Base-by-base conservation (phyloP, 1,140 invertebrate species). In the Physella acuta region DNA sequence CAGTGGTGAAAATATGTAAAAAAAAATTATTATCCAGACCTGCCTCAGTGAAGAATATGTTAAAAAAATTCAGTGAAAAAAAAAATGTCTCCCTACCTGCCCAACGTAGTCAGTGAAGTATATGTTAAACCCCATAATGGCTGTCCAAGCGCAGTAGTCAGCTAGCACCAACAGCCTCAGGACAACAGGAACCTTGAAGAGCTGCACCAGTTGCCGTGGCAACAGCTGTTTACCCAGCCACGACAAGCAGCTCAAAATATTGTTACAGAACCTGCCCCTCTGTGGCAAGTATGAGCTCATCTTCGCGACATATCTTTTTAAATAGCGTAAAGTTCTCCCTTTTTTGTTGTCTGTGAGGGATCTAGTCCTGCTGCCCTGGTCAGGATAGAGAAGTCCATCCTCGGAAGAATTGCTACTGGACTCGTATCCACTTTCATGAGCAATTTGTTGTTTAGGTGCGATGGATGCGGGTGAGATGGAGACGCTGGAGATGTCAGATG, bases 101-200 rank as follows among this genome's bases (percentile, higher is more conserved):
- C 85, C 87, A 14, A 87, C 84, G 80, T 82, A 88, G 76, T 88
- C 86, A n/a, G 87, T 86, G 74, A 84, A 88, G 73, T 87, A 88
- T 64, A 87, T 80, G 62, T 84, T 84, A 75, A 87, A 86, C 65
- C 85, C 81, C 83, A 86, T 85, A 26, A 87, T 75, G 16, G 83
- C 85, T 53, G 86, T 85, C 84, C 84, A 85, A 68, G 78, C 78
- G 66, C 76, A 85, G 74, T 84, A 84, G 60, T 84, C 79, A 26
- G 82, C 82, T 3, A 80, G 34, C 2, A 76, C 78, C 37, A 88
- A 72, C 20, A 79, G 73, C 58, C 79, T 74, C 3, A 88, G 75
- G 0, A 85, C 83, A 30, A 72, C 51, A 0, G 87, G 86, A 26
- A 87, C 73, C 24, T 79, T 71, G 30, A 80, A 72, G 24, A 83